phyloP scores from a whole-genome alignment of 2,797 vertebrate genomes.

The Menidia menidia region DNA sequence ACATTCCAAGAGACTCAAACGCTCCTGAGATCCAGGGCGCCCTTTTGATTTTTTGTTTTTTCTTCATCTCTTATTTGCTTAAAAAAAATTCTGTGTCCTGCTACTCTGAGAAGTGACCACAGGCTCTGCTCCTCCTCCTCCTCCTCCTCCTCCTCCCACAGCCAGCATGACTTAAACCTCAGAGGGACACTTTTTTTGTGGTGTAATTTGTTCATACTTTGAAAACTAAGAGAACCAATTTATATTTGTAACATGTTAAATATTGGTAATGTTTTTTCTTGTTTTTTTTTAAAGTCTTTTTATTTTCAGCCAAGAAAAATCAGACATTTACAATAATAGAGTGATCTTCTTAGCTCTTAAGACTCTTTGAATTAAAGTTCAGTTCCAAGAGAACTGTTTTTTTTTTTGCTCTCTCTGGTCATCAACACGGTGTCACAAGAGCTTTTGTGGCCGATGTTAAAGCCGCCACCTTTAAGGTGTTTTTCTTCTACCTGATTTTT shows the following conservation, averaged over 20 bases:
- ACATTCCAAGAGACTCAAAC: slow-evolving; percentile 87
- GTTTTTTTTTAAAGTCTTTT: slow-evolving; percentile 21
- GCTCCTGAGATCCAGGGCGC: slow-evolving; percentile 73
- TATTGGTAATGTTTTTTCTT: slow-evolving; percentile 57
- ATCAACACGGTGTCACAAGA: slow-evolving; percentile 28
- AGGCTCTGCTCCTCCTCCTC: slow-evolving; percentile 13
- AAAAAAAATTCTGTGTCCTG: slow-evolving; percentile 45
- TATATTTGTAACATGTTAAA: slow-evolving; percentile 87
- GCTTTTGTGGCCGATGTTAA: slow-evolving; percentile 15
- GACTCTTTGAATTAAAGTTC: slow-evolving; percentile 60
- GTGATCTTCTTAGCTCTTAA: slow-evolving; percentile 74
- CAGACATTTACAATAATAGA: slow-evolving; percentile 47
- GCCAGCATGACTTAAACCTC: slow-evolving; percentile 67
- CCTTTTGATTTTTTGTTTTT: slow-evolving; percentile 28
- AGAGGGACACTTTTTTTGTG: slow-evolving; percentile 65
- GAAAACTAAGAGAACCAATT: slow-evolving; percentile 71
- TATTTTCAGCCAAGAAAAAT: slow-evolving; percentile 52
- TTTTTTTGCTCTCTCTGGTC: slow-evolving; percentile 14
- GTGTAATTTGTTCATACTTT: slow-evolving; percentile 82
- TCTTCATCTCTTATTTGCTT: slow-evolving; percentile 55
- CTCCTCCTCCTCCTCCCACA: slow-evolving; percentile 42
- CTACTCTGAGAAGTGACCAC: slow-evolving; percentile 37
- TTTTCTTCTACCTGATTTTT: slow-evolving; percentile 27
- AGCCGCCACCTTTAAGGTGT: slow-evolving; percentile 21
- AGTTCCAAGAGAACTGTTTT: slow-evolving; percentile 25